phyloP scores from a whole-genome alignment of 1,140 invertebrate species.

The Drosophila parabipectinata region DNA sequence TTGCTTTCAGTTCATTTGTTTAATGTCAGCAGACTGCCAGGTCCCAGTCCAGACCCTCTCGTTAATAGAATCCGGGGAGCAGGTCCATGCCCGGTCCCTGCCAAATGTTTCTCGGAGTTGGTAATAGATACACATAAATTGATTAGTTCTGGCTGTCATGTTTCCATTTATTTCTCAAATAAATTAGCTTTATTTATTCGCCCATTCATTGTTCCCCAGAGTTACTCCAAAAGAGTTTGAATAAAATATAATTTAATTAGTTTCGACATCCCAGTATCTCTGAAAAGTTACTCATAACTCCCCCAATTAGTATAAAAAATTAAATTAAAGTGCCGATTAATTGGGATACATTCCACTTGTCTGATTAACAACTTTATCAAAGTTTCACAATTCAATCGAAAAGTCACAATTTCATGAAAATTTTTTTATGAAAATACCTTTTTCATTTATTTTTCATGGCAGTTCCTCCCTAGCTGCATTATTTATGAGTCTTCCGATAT shows the following conservation, averaged over 20 bases:
- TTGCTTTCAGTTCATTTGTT: slow-evolving; percentile 75
- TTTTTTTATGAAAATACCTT: slow-evolving; percentile 23
- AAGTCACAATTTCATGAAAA: slow-evolving; percentile 21
- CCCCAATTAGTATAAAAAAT: neutral
- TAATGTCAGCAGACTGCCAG: slow-evolving; percentile 49
- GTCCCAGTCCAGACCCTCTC: slow-evolving; percentile 20
- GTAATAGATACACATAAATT: slow-evolving; percentile 49
- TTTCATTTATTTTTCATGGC: slow-evolving; percentile 3
- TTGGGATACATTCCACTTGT: slow-evolving; percentile 20
- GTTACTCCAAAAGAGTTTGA: neutral
- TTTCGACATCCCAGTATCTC: neutral
- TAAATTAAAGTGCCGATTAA: slow-evolving; percentile 24
- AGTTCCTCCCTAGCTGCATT: slow-evolving; percentile 24
- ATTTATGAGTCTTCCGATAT: slow-evolving; percentile 42
- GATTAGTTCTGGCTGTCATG: slow-evolving; percentile 29
- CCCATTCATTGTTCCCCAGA: slow-evolving; percentile 18
- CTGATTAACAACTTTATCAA: slow-evolving; percentile 31
- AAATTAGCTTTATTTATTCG: slow-evolving; percentile 43
- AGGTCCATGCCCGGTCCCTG: slow-evolving; percentile 1
- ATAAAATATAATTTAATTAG: neutral
- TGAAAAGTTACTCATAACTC: neutral
- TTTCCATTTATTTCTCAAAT: slow-evolving; percentile 27
- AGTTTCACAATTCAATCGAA: slow-evolving; percentile 4
- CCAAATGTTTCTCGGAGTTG: slow-evolving; percentile 21
- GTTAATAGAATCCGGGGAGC: slow-evolving; percentile 28